Conservation (phyloP, 2,888 invertebrate species). For the Tetramorium bicarinatum region DNA sequence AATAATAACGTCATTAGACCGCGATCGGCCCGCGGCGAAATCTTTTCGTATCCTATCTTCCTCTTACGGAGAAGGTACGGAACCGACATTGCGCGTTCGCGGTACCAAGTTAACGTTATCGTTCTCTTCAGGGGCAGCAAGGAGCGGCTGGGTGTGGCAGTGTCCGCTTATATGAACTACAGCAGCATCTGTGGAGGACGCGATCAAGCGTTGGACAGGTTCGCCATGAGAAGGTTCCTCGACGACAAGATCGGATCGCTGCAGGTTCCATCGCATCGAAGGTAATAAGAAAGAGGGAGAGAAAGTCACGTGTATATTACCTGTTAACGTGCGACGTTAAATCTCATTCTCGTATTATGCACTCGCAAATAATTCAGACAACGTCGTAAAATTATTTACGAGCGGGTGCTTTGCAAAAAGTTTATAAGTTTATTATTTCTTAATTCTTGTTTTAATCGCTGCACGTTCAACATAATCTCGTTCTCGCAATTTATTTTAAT, state of each 20-base stretch:
- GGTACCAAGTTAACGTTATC: conserved; percentile 44
- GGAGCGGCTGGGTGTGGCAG: conserved; percentile 94
- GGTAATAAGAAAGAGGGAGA: conserved; percentile 86
- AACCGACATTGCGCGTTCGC: conserved; percentile 23
- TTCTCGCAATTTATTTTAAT: conserved; percentile 24
- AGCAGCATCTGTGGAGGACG: conserved; percentile 94
- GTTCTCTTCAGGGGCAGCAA: conserved; percentile 91
- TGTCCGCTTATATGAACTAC: conserved; percentile 97
- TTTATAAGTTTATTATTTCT: conserved; percentile 39
- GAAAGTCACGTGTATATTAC: conserved; percentile 29
- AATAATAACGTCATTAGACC: conserved; percentile 56
- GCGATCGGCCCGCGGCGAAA: conserved; percentile 47
- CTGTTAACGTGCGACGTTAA: conserved; percentile 59
- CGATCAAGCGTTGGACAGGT: conserved; percentile 95
- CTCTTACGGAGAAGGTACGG: conserved; percentile 15
- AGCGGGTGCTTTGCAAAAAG: conserved; percentile 32
- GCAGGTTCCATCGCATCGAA: conserved; percentile 91
- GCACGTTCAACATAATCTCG: neutral
- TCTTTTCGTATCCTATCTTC: conserved; percentile 35
- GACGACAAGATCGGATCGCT: conserved; percentile 93
- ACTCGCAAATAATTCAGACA: conserved; percentile 58
- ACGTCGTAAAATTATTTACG: conserved; percentile 39
- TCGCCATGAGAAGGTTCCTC: conserved; percentile 96
- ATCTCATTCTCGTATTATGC: conserved; percentile 50
- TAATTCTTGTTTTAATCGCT: conserved; percentile 24